Conservation (phyloP, 2,888 invertebrate genomes). For the Chouioia cunea region DNA sequence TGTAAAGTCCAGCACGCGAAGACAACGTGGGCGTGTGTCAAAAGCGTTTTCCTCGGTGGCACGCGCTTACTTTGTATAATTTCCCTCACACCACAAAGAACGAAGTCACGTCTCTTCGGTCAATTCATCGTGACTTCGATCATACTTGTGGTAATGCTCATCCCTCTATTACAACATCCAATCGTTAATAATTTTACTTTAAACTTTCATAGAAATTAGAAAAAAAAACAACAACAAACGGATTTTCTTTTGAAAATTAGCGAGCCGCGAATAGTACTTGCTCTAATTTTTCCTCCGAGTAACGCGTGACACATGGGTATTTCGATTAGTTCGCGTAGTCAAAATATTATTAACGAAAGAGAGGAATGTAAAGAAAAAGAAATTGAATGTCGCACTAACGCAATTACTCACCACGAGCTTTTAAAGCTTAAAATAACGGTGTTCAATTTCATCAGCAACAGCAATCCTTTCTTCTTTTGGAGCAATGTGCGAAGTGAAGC, state of each 20-base stretch:
- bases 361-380: slow-evolving; percentile 16
- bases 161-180: too few relatives aligned
- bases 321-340: slow-evolving; percentile 48
- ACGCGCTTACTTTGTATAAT: too few relatives aligned
- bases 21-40: too few relatives aligned
- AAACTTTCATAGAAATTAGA: too few relatives aligned
- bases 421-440: slow-evolving; percentile 46
- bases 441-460: slow-evolving; percentile 17
- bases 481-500: neutral
- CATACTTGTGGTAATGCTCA: too few relatives aligned
- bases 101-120: slow-evolving; percentile 24
- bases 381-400: slow-evolving; percentile 11
- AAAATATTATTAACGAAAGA: slow-evolving; percentile 46
- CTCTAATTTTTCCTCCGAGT: neutral
- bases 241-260: too few relatives aligned
- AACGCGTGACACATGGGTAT: slow-evolving; percentile 18
- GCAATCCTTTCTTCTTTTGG: slow-evolving; percentile 37
- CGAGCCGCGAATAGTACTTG: neutral
- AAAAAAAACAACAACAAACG: too few relatives aligned
- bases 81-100: neutral
- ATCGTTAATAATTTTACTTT: too few relatives aligned
- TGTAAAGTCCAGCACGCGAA: too few relatives aligned
- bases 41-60: too few relatives aligned
- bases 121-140: slow-evolving; percentile 29
- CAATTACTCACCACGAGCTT: slow-evolving; percentile 48